Base-by-base conservation (phyloP, 2,113 vertebrate genomes). In the Apteryx owenii region DNA sequence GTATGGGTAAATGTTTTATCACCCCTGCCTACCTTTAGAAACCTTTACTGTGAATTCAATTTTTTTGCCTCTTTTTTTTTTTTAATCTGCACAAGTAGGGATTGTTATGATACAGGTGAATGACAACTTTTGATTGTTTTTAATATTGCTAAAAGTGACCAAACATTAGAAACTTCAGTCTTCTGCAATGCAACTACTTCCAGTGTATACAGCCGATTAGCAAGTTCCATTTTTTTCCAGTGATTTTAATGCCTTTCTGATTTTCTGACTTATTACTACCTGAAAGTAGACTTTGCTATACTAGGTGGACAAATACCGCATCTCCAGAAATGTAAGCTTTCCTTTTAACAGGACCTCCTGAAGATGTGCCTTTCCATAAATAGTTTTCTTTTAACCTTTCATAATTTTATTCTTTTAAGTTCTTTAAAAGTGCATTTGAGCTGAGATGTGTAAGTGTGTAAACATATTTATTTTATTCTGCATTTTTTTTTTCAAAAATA, bases 261-360 rank as follows among this genome's bases (percentile, higher is more conserved):
- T 95, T 93, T 38, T 96, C 85, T 93, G 40, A 56, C 66, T 85
- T 94, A 86, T 83, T 95, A 44, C 94, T 95, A 16, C 66, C 1
- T 7, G 78, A 95, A 95, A 88, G 81, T 92, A 62, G 88, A 2
- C 6, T 79, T 97, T 94, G 62, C 86, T 97, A 85, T 89, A 96
- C 42, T 61, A 95, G 89, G 89, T 95, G 95, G 86, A 91, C 84
- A 97, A 92, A 70, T 87, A 95, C 48, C 69, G 16, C 89, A 66
- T 53, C 81, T 85, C 33, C 40, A 3, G 84, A 95, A 95, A 89
- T 82, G 94, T 95, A 95, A 97, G 89, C 77, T 95, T 85, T 81
- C 44, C 64, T 84, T 48, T 44, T 91, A 79, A 61, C 20, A 68
- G 81, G n/a, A 81, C 29, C 68, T 92, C 51, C 21, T 56, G 69